Conservation (phyloP, 2,797 vertebrate genomes). For the Schizothorax lantsangensis region DNA sequence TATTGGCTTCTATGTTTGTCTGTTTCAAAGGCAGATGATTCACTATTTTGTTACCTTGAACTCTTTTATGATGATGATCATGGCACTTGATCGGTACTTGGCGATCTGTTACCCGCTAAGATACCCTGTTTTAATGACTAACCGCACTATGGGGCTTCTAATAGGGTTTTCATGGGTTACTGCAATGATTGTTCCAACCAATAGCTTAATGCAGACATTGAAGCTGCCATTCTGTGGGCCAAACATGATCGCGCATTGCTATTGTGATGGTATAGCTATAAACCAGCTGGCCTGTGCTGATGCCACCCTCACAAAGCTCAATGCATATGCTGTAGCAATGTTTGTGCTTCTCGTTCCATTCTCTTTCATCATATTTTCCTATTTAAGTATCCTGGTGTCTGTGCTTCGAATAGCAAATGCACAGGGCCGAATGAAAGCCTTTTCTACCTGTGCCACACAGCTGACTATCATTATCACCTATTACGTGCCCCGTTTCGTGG, state of each 20-base stretch:
- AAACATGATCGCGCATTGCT: conserved; percentile 72
- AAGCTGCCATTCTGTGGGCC: conserved; percentile 69
- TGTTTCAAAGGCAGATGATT: conserved; percentile 74
- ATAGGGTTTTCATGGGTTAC: no score
- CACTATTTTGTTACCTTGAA: conserved; percentile 76
- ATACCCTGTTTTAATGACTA: conserved; percentile 66
- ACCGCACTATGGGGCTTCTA: conserved; percentile 36
- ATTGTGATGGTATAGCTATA: conserved; percentile 68
- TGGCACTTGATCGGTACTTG: conserved; percentile 73
- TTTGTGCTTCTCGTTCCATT: conserved; percentile 68
- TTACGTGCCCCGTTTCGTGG: conserved; percentile 57
- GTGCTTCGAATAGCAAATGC: conserved; percentile 67
- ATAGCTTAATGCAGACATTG: conserved; percentile 57
- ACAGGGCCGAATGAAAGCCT: conserved; percentile 66
- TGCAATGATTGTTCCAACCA: no score
- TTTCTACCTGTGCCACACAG: conserved; percentile 72
- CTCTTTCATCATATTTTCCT: conserved; percentile 69
- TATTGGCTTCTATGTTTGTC: conserved; percentile 67
- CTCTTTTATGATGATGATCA: conserved; percentile 72
- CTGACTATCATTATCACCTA: conserved; percentile 70
- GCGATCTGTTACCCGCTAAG: conserved; percentile 68
- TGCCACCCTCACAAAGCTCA: conserved; percentile 47
- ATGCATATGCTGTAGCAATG: conserved; percentile 66
- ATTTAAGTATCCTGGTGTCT: conserved; percentile 66
- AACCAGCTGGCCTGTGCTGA: conserved; percentile 72